These are phyloP conservation scores for Nycticryphes semicollaris DNA, from an alignment of 2,113 vertebrate species.

Conservation along the genomic window DNA sequence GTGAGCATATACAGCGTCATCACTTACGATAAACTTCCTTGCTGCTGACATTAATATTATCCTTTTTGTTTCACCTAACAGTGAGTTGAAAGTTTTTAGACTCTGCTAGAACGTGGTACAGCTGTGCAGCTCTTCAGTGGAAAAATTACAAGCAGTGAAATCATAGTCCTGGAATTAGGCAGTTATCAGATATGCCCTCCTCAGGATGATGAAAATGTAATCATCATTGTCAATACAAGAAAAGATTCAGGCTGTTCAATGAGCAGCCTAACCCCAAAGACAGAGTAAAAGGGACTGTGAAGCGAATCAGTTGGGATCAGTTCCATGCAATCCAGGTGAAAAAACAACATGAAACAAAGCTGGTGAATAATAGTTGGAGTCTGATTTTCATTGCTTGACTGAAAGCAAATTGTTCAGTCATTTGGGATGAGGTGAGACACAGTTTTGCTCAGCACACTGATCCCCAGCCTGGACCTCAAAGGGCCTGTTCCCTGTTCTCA, in stretches of 20 bases:
- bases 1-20: constrained; percentile 40
- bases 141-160: constrained; percentile 35
- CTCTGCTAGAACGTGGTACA: not conserved
- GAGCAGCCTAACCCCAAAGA: not conserved
- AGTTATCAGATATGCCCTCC: constrained; percentile 33
- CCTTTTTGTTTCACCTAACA: constrained; percentile 23
- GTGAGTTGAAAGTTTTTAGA: constrained; percentile 8
- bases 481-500: not conserved
- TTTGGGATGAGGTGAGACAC: not conserved
- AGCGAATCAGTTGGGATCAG: not conserved
- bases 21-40: constrained; percentile 39
- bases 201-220: not conserved
- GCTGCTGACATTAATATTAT: constrained; percentile 36
- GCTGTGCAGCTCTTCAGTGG: not conserved
- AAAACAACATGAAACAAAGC: not conserved
- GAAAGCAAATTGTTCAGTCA: not conserved
- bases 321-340: not conserved
- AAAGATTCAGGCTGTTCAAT: not conserved
- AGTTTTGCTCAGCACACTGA: not conserved
- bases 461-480: not conserved
- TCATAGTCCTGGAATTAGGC: constrained; percentile 47
- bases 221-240: not conserved
- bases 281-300: not conserved
- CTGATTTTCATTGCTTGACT: not conserved
- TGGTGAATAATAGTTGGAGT: not conserved